Percentiles rank a stretch among this genome's conserved stretches.
phyloP scores from a whole-genome alignment of 2,888 invertebrate species.

The Unio pictorum region DNA sequence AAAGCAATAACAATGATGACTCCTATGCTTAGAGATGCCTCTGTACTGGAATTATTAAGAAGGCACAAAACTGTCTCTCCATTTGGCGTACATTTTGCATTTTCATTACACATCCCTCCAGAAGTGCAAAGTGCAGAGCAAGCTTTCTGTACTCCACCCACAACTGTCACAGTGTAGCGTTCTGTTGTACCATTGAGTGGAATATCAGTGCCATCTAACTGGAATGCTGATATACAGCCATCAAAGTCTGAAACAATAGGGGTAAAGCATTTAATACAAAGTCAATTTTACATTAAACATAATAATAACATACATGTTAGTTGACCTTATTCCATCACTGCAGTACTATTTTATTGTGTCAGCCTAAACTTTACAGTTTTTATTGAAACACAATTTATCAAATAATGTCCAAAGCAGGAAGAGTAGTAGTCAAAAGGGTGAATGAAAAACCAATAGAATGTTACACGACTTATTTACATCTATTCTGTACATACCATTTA shows the following conservation, averaged over 20 bases:
- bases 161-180: slow-evolving; percentile 58
- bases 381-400: no score
- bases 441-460: no score
- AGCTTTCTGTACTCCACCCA: slow-evolving; percentile 43
- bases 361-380: no score
- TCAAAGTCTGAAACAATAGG: slow-evolving; percentile 78
- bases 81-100: slow-evolving; percentile 34
- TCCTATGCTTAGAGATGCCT: slow-evolving; percentile 92
- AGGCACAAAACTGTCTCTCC: slow-evolving; percentile 47
- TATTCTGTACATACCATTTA: no score
- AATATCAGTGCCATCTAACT: slow-evolving; percentile 89
- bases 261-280: background rate
- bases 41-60: slow-evolving; percentile 77
- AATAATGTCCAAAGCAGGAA: no score
- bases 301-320: background rate
- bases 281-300: background rate
- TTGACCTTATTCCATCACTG: background rate
- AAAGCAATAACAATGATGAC: slow-evolving; percentile 94
- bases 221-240: slow-evolving; percentile 92
- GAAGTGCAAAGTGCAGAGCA: slow-evolving; percentile 50
- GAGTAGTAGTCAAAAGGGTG: no score
- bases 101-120: slow-evolving; percentile 8
- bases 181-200: slow-evolving; percentile 88
- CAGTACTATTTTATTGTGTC: no score
- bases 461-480: no score